phyloP scores from a whole-genome alignment of 2,113 vertebrate species.

The Mola mola region DNA sequence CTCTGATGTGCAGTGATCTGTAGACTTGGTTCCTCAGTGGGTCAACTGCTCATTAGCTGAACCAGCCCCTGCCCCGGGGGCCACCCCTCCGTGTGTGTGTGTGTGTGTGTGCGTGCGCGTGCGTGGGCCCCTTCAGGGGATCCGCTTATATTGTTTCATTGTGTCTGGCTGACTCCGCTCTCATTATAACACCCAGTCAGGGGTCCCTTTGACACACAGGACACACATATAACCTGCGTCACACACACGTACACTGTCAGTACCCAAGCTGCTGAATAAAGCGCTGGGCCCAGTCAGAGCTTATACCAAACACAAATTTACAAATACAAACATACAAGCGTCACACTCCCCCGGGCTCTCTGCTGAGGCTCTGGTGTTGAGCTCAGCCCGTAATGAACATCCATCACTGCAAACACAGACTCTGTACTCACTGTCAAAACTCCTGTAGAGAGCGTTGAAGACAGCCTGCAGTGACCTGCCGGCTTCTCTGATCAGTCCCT shows the following conservation, averaged over 20 bases:
- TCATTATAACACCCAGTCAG: slow-evolving; percentile 77
- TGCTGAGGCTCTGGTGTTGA: slow-evolving; percentile 35
- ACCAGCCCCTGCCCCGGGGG: slow-evolving; percentile 68
- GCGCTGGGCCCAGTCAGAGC: slow-evolving; percentile 24
- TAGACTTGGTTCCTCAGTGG: slow-evolving; percentile 68
- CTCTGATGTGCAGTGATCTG: slow-evolving; percentile 69
- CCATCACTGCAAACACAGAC: slow-evolving; percentile 11
- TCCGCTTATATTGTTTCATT: slow-evolving; percentile 77
- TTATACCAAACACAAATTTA: slow-evolving; percentile 47
- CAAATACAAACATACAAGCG: slow-evolving; percentile 46
- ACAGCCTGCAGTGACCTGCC: slow-evolving; percentile 85
- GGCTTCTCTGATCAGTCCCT: slow-evolving; percentile 87
- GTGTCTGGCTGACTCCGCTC: slow-evolving; percentile 74
- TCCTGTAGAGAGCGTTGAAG: slow-evolving; percentile 86
- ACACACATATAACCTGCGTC: slow-evolving; percentile 42
- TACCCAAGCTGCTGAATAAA: slow-evolving; percentile 31
- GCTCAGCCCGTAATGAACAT: slow-evolving; percentile 54
- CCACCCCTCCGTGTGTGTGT: slow-evolving; percentile 56
- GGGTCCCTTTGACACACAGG: slow-evolving; percentile 60
- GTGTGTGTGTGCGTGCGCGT: slow-evolving; percentile 31
- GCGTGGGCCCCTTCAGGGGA: slow-evolving; percentile 50
- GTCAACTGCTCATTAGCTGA: slow-evolving; percentile 81
- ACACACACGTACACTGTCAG: slow-evolving; percentile 6
- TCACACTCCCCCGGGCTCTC: slow-evolving; percentile 38
- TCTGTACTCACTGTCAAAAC: slow-evolving; percentile 89